Evolutionary conservation across 2,888 invertebrate species (phyloP), one percentile per base, ranked within the genome.

Genomic region (Erannis defoliaria): DNA sequence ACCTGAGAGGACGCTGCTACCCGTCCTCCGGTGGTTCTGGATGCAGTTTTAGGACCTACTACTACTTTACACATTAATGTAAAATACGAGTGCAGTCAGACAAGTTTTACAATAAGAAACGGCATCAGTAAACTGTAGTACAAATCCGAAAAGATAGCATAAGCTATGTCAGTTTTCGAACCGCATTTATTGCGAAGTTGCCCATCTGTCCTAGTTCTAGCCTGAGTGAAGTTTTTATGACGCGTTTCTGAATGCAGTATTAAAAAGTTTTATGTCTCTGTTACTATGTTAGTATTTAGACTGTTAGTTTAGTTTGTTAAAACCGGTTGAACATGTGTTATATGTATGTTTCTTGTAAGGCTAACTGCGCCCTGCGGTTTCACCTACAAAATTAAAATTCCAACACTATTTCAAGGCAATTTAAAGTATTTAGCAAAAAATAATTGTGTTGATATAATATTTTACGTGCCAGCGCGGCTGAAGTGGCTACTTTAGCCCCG

Each of bases 241-340:
- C 55, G 61, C 50, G 16, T 48, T 56, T 26, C 55, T 56, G 35
- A 56, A 61, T 57, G 57, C 38, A 37, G 51, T 59, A 55, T 58
- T 57, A 57, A 54, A 55, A 57, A 49, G 56, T 57, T 53, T 53
- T 29, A 56, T 49, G 48, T 49, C 62, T 54, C 40, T 51, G 46
- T 51, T 56, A 55, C 50, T 59, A 54, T 43, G 40, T 46, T 48
- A 49, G 55, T 40, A 55, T 56, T 48, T 42, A 35, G 42, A 48
- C 1, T 48, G 33, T 48, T 35, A 54, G 53, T 33, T n/a, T 21
- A 18, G 35, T 19, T 31, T 38, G 40, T 45, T 37, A 18, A 51
- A 42, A 29, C 10, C 37, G 55, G 51, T 61, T 51, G 21, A 61
- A 61, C 61, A 61, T 40, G 55, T 51, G 55, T 51, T 51, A 26